phyloP scores from a whole-genome alignment of 2,888 invertebrate species.

The Tribolium freemani region DNA sequence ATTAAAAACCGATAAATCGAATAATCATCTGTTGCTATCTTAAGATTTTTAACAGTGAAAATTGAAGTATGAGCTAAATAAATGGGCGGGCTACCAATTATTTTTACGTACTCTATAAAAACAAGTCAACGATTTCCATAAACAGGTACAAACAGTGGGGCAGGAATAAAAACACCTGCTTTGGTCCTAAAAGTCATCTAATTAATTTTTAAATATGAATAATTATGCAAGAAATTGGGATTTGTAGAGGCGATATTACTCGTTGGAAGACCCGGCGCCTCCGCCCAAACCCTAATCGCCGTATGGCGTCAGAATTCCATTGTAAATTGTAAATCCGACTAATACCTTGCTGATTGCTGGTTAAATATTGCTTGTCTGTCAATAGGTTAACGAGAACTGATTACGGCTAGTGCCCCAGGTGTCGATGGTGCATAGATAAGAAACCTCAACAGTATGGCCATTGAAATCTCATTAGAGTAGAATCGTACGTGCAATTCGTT shows the following conservation, averaged over 20 bases:
- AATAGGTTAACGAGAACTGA: constrained; percentile 23
- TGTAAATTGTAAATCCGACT: neutral
- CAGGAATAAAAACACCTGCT: neutral
- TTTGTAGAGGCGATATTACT: neutral
- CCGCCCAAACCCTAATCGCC: neutral
- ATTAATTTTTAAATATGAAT: neutral
- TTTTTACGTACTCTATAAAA: neutral
- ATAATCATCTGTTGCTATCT: too few species aligned
- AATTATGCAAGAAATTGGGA: neutral
- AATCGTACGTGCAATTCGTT: constrained; percentile 34
- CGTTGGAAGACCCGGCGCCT: neutral
- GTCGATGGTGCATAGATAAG: constrained; percentile 27
- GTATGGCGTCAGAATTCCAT: constrained; percentile 14
- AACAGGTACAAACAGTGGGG: neutral
- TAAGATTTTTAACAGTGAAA: too few species aligned
- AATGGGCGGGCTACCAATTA: neutral
- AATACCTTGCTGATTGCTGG: constrained; percentile 9
- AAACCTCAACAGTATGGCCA: constrained; percentile 14
- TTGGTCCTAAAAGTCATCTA: neutral
- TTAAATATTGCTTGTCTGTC: constrained; percentile 30
- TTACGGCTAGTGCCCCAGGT: constrained; percentile 1
- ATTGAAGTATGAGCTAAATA: neutral
- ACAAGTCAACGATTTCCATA: neutral
- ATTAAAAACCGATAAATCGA: too few species aligned
- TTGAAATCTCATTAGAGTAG: constrained; percentile 33